Evolutionary conservation across 2,797 vertebrate species (phyloP).

Genomic region (Microcaecilia unicolor): DNA sequence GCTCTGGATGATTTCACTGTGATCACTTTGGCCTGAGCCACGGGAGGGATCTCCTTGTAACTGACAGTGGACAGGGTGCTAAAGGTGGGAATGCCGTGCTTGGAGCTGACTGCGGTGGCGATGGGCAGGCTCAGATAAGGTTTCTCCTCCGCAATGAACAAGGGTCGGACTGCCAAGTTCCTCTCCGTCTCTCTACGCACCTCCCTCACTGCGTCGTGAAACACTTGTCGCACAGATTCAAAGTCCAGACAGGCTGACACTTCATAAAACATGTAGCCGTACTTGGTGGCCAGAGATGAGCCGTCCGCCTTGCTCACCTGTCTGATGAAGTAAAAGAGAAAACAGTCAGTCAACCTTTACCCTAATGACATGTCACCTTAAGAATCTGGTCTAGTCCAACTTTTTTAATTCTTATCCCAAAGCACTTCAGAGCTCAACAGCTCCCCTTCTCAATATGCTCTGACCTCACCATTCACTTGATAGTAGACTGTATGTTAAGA

Average conservation of each 20-base stretch:
- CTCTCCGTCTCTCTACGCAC: constrained; percentile 47
- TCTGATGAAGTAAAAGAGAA: constrained; percentile 37
- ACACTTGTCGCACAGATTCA: constrained; percentile 63
- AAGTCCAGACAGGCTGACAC: constrained; percentile 83
- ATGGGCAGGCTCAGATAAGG: constrained; percentile 35
- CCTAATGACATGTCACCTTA: too few species aligned
- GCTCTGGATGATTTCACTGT: constrained; percentile 84
- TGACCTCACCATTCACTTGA: too few species aligned
- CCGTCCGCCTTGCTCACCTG: constrained; percentile 78
- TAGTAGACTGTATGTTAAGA: too few species aligned
- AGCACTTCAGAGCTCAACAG: too few species aligned
- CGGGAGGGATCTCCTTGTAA: constrained; percentile 78
- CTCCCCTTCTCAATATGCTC: too few species aligned
- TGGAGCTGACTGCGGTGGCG: constrained; percentile 26
- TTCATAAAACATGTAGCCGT: constrained; percentile 72
- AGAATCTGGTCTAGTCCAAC: too few species aligned
- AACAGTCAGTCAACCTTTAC: too few species aligned
- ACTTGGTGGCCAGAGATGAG: constrained; percentile 57
- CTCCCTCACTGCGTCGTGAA: constrained; percentile 74
- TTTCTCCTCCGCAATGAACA: constrained; percentile 72
- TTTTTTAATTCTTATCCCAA: too few species aligned
- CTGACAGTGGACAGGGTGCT: constrained; percentile 50
- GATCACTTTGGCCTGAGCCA: constrained; percentile 82
- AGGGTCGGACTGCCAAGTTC: constrained; percentile 31
- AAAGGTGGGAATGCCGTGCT: constrained; percentile 49